Evolutionary conservation across 1,140 invertebrate species (phyloP).

Genomic region (Neodiprion virginianus): DNA sequence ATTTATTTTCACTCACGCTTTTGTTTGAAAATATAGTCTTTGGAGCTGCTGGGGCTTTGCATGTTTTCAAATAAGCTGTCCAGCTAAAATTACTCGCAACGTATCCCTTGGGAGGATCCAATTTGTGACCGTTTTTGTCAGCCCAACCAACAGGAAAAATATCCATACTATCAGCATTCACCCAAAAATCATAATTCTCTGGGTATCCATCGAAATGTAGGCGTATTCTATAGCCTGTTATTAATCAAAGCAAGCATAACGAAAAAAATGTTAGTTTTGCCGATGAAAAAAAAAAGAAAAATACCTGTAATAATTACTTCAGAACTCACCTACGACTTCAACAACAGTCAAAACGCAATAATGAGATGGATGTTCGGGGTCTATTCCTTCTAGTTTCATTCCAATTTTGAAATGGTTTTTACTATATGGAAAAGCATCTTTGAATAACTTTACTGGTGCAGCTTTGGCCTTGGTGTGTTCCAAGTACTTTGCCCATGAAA

Average conservation of each 20-base stretch:
- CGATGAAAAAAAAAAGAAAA: not conserved
- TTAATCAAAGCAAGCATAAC: conserved; percentile 22
- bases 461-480: conserved; percentile 74
- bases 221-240: conserved; percentile 78
- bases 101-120: conserved; percentile 80
- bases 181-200: conserved; percentile 92
- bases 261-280: conserved; percentile 34
- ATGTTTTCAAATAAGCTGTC: conserved; percentile 82
- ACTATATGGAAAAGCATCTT: conserved; percentile 75
- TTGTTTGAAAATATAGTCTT: conserved; percentile 76
- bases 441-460: conserved; percentile 80
- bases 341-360: conserved; percentile 89
- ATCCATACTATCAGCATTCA: conserved; percentile 87
- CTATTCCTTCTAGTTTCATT: conserved; percentile 94
- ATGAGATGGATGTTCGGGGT: conserved; percentile 87
- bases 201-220: conserved; percentile 94
- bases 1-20: conserved; percentile 59
- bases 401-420: conserved; percentile 81
- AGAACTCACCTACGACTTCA: conserved; percentile 70
- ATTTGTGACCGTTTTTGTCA: conserved; percentile 76
- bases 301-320: not conserved
- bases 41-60: conserved; percentile 79
- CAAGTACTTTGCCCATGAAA: conserved; percentile 79
- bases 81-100: conserved; percentile 77
- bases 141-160: conserved; percentile 96